These are phyloP conservation scores for Promerops cafer DNA, from an alignment of 2,113 vertebrate species.

Conservation along the genomic window DNA sequence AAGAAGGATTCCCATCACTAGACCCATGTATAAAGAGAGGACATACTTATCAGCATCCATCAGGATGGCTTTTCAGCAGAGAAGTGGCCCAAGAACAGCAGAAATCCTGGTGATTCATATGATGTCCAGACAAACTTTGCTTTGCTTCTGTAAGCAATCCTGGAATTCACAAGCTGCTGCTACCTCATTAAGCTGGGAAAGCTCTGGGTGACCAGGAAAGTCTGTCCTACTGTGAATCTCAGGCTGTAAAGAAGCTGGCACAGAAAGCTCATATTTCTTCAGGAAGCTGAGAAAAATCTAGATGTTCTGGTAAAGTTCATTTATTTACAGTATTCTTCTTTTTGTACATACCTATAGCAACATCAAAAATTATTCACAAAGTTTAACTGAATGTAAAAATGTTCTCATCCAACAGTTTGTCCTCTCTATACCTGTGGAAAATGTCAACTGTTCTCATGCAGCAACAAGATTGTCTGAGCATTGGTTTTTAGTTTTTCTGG, in stretches of 20 bases:
- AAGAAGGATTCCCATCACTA: background rate
- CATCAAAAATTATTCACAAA: slow-evolving; percentile 70
- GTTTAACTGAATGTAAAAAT: slow-evolving; percentile 60
- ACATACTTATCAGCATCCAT: background rate
- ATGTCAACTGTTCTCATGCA: slow-evolving; percentile 1
- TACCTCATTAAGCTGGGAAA: background rate
- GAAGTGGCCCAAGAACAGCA: background rate
- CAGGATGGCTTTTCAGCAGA: background rate
- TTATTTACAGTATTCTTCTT: slow-evolving; percentile 67
- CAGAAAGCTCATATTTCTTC: slow-evolving; percentile 25
- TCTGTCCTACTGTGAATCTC: background rate
- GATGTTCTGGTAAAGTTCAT: slow-evolving; percentile 65
- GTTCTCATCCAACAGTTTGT: slow-evolving; percentile 46
- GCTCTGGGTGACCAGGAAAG: background rate
- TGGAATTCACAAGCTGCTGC: background rate
- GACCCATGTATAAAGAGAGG: background rate
- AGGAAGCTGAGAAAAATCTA: slow-evolving; percentile 60
- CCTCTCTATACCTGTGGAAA: slow-evolving; percentile 32
- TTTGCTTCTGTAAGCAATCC: background rate
- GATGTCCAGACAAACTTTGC: background rate
- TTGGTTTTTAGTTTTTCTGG: slow-evolving; percentile 24
- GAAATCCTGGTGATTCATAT: background rate
- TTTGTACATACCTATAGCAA: slow-evolving; percentile 66
- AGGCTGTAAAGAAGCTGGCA: background rate
- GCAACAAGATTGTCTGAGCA: slow-evolving; percentile 75